A percentile compares a stretch with the other conserved stretches of the same genome.
Evolutionary conservation across 2,888 invertebrate species (phyloP).

Genomic region (Nezara viridula): DNA sequence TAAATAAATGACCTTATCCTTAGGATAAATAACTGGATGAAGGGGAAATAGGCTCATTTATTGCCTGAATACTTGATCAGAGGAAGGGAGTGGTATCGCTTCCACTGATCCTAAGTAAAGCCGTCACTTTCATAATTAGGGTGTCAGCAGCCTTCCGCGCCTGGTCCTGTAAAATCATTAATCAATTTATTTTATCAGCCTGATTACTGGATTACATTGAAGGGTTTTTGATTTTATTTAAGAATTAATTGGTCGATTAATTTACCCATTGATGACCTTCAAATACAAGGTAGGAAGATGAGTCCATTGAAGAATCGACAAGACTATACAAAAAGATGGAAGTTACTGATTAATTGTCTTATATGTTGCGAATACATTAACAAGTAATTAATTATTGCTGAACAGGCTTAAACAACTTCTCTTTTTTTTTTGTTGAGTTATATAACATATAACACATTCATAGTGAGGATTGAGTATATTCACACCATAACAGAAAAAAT

Average conservation of each 20-base stretch:
- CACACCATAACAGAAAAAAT: too few species aligned
- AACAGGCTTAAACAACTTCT: too few species aligned
- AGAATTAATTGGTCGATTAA: neutral
- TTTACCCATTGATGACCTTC: neutral
- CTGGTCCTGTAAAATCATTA: neutral
- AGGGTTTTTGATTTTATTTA: neutral
- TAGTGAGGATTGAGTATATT: too few species aligned
- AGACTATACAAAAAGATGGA: too few species aligned
- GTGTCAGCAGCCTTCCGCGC: neutral
- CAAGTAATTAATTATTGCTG: too few species aligned
- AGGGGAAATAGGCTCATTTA: slow-evolving; percentile 30
- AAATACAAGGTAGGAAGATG: too few species aligned
- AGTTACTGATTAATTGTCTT: too few species aligned
- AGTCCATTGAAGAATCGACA: too few species aligned
- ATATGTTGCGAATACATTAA: too few species aligned
- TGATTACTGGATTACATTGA: neutral
- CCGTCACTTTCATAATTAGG: slow-evolving; percentile 28
- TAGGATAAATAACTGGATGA: slow-evolving; percentile 28
- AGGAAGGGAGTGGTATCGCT: neutral
- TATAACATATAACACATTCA: too few species aligned
- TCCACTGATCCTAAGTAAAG: neutral
- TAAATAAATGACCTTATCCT: neutral
- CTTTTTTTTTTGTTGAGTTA: too few species aligned
- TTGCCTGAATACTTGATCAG: slow-evolving; percentile 36
- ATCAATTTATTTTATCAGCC: neutral